Percentiles rank a stretch among this genome's conserved stretches.
Evolutionary conservation across 64 coral and sea anemone genomes (phyloP).

Genomic region (Trachythela sp.): DNA sequence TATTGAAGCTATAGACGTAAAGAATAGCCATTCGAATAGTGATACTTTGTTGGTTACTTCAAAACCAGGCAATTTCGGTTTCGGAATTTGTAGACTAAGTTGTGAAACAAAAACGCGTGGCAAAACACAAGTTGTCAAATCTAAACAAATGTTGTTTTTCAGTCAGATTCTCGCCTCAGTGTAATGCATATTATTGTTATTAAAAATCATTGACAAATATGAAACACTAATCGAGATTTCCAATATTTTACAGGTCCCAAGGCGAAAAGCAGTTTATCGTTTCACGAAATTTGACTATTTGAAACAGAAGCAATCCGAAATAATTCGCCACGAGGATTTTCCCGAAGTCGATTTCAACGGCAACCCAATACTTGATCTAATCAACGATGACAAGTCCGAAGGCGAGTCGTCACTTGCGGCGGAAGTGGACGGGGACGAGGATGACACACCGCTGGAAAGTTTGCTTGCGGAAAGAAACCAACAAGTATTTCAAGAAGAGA

Average conservation of each 20-base stretch:
- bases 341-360: neutral
- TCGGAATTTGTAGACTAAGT: too few species aligned
- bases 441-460: neutral
- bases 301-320: neutral
- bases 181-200: too few species aligned
- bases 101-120: too few species aligned
- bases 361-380: neutral
- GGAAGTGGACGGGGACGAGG: neutral
- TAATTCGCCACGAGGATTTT: neutral
- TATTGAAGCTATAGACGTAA: too few species aligned
- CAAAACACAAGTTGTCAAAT: too few species aligned
- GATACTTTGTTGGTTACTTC: too few species aligned
- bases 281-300: constrained; percentile 19
- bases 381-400: neutral
- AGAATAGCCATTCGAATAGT: too few species aligned
- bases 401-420: neutral
- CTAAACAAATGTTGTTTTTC: too few species aligned
- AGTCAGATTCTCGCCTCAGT: too few species aligned
- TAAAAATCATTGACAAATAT: neutral
- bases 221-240: neutral
- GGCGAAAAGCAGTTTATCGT: neutral
- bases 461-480: neutral
- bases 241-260: neutral
- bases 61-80: too few species aligned
- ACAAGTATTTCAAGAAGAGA: constrained; percentile 2